Evolutionary conservation across 2,888 invertebrate species (phyloP).

Genomic region (Drosophila mayaguana): DNA sequence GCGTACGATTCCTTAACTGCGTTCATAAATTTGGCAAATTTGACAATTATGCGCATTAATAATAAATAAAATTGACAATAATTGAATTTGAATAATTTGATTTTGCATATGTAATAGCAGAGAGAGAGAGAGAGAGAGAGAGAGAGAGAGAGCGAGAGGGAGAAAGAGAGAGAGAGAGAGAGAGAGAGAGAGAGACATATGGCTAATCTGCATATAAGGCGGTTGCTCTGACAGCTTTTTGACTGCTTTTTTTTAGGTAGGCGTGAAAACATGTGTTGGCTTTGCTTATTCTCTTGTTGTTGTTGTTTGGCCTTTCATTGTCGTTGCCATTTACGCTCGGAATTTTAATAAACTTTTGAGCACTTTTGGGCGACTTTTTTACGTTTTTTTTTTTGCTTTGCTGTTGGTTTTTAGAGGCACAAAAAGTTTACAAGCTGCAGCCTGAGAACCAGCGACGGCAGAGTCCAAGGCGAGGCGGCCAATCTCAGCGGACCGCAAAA

Average conservation of each 20-base stretch:
- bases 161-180: no score
- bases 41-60: slow-evolving; percentile 85
- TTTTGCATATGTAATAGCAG: slow-evolving; percentile 55
- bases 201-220: slow-evolving; percentile 78
- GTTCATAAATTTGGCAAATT: slow-evolving; percentile 84
- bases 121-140: slow-evolving; percentile 1
- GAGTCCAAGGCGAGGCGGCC: slow-evolving; percentile 61
- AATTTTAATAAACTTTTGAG: slow-evolving; percentile 76
- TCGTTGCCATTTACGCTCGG: slow-evolving; percentile 55
- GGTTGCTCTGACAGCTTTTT: slow-evolving; percentile 66
- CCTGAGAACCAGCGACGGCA: slow-evolving; percentile 56
- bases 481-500: slow-evolving; percentile 79
- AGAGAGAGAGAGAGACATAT: slow-evolving; percentile 46
- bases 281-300: slow-evolving; percentile 12
- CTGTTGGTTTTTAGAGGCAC: slow-evolving; percentile 3
- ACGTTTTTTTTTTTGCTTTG: slow-evolving; percentile 20
- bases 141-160: no score
- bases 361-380: slow-evolving; percentile 46
- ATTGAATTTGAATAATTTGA: slow-evolving; percentile 82
- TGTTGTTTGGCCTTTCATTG: slow-evolving; percentile 28
- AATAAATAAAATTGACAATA: slow-evolving; percentile 85
- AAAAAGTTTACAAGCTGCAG: slow-evolving; percentile 40
- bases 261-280: slow-evolving; percentile 80
- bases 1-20: slow-evolving; percentile 43
- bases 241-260: slow-evolving; percentile 57